Evolutionary conservation across 2,888 invertebrate species (phyloP).

Genomic region (Blastobasis lacticolella): DNA sequence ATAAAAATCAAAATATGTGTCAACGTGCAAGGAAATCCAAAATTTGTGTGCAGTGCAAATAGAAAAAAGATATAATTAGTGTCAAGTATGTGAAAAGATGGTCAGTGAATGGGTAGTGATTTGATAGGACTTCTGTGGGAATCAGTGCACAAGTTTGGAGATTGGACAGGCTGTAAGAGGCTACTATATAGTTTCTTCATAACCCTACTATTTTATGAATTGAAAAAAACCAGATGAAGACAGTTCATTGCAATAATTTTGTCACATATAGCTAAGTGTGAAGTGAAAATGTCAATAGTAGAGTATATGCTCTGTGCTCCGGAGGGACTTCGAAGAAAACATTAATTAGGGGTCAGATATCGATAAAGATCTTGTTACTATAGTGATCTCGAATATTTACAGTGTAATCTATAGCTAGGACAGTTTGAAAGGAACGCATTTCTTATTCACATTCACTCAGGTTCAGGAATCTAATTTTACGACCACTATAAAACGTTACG

Average conservation of each 20-base stretch:
- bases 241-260: too few relatives aligned
- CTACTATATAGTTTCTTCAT: too few relatives aligned
- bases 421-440: slow-evolving; percentile 7
- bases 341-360: too few relatives aligned
- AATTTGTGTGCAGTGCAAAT: slow-evolving; percentile 68
- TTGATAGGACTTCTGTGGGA: slow-evolving; percentile 26
- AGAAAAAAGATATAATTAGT: slow-evolving; percentile 49
- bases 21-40: slow-evolving; percentile 59
- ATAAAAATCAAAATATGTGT: slow-evolving; percentile 40
- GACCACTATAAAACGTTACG: slow-evolving; percentile 23
- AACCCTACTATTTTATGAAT: too few relatives aligned
- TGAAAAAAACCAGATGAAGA: too few relatives aligned
- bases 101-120: slow-evolving; percentile 40
- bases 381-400: slow-evolving; percentile 9
- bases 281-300: background rate
- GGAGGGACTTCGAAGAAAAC: too few relatives aligned
- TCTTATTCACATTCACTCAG: slow-evolving; percentile 20
- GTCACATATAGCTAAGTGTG: too few relatives aligned
- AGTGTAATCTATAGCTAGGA: slow-evolving; percentile 13
- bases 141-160: slow-evolving; percentile 33
- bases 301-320: too few relatives aligned
- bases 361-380: background rate
- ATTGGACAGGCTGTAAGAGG: too few relatives aligned
- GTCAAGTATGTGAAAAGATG: slow-evolving; percentile 41
- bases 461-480: slow-evolving; percentile 23